Conservation (phyloP, 2,888 invertebrate species). For the Diaprepes abbreviatus region DNA sequence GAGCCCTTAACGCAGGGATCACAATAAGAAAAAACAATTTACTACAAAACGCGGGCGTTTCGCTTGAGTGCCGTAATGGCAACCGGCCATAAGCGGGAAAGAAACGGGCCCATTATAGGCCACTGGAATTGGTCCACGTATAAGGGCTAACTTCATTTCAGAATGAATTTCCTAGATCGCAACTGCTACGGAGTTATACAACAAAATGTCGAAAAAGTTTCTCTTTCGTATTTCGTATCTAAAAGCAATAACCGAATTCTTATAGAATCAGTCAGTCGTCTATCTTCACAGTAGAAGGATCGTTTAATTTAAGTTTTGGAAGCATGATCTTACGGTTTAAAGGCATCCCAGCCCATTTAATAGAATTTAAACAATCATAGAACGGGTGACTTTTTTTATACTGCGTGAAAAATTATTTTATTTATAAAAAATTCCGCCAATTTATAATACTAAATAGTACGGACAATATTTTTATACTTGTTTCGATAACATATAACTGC, state of each 20-base stretch:
- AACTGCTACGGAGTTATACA: not conserved
- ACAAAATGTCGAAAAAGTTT: not conserved
- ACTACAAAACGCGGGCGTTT: conserved; percentile 40
- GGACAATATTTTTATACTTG: too few relatives aligned
- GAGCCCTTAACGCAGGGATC: conserved; percentile 36
- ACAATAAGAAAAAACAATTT: conserved; percentile 45
- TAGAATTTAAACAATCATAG: too few relatives aligned
- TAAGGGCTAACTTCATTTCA: conserved; percentile 35
- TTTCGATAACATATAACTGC: too few relatives aligned
- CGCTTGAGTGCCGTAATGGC: conserved; percentile 47
- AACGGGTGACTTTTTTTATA: too few relatives aligned
- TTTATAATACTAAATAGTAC: too few relatives aligned
- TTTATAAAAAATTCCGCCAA: too few relatives aligned
- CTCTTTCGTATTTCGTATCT: not conserved
- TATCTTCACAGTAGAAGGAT: too few relatives aligned
- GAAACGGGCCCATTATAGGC: conserved; percentile 44
- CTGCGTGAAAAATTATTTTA: too few relatives aligned
- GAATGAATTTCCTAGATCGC: conserved; percentile 35
- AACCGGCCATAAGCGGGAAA: conserved; percentile 41
- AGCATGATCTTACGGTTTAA: too few relatives aligned
- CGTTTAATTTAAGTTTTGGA: too few relatives aligned
- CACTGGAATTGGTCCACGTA: conserved; percentile 36
- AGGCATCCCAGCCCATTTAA: too few relatives aligned
- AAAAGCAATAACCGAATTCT: not conserved
- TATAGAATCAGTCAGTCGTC: not conserved